phyloP scores from a whole-genome alignment of 2,888 invertebrate species.

The Nezara viridula region DNA sequence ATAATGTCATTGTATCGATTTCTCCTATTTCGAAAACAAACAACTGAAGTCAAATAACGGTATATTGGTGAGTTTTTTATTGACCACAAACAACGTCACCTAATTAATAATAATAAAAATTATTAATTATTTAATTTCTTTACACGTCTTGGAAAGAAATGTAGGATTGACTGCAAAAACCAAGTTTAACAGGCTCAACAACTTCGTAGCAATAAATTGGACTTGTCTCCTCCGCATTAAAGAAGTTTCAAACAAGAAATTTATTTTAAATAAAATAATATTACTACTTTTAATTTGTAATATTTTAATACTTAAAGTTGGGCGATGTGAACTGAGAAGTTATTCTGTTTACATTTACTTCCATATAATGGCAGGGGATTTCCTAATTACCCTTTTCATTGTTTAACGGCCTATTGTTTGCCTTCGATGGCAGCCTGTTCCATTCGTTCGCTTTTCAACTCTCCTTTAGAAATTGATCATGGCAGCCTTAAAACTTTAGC shows the following conservation, averaged over 20 bases:
- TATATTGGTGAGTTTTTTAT: no score
- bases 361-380: background rate
- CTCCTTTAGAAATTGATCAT: background rate
- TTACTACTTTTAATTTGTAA: background rate
- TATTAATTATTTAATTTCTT: no score
- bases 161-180: no score
- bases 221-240: background rate
- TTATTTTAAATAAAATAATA: background rate
- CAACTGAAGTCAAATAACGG: no score
- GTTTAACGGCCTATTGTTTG: background rate
- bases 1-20: no score
- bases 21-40: no score
- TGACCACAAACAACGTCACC: no score
- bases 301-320: background rate
- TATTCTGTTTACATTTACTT: background rate
- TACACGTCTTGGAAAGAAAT: no score
- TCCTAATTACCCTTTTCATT: slow-evolving; percentile 13
- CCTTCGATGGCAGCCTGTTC: background rate
- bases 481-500: background rate
- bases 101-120: no score
- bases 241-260: fast-evolving
- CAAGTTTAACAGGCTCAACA: no score
- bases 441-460: background rate
- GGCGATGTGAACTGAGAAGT: background rate
- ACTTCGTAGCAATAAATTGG: no score